Conservation (phyloP, 2,113 vertebrate species). For the Cottus gobio region DNA sequence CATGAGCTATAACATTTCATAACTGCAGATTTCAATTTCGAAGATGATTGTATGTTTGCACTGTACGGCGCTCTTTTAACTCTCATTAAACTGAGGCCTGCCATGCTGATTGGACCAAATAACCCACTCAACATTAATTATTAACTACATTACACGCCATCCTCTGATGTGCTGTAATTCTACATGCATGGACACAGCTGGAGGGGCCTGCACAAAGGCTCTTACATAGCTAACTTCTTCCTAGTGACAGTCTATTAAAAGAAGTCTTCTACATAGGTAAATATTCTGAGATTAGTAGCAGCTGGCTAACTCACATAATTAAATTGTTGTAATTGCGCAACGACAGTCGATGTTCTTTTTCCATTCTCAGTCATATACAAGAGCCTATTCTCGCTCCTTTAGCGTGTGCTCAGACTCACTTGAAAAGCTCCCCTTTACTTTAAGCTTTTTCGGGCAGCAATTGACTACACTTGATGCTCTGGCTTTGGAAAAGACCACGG, state of each 20-base stretch:
- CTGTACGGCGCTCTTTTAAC: constrained; percentile 35
- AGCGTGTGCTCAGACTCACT: constrained; percentile 35
- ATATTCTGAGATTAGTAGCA: constrained; percentile 70
- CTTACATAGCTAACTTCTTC: constrained; percentile 33
- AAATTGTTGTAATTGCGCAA: constrained; percentile 65
- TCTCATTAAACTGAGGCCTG: constrained; percentile 38
- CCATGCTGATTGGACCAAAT: constrained; percentile 34
- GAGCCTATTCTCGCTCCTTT: constrained; percentile 56
- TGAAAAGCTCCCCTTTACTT: constrained; percentile 50
- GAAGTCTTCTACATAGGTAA: constrained; percentile 58
- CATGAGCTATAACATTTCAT: constrained; percentile 10
- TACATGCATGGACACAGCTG: constrained; percentile 52
- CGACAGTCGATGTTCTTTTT: constrained; percentile 46
- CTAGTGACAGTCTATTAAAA: constrained; percentile 65
- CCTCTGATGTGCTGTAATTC: constrained; percentile 52
- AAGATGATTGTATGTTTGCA: constrained; percentile 40
- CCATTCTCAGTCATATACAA: constrained; percentile 58
- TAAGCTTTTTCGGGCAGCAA: constrained; percentile 67
- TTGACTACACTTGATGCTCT: constrained; percentile 72
- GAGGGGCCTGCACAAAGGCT: constrained; percentile 47
- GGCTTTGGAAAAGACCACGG: constrained; percentile 60
- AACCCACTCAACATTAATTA: constrained; percentile 48
- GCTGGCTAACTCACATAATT: constrained; percentile 68
- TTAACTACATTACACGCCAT: constrained; percentile 37
- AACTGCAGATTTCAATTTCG: constrained; percentile 47